Percentiles rank a stretch among this genome's conserved stretches.
phyloP scores from a whole-genome alignment of 2,888 invertebrate species.

The Ecliptopera silaceata region DNA sequence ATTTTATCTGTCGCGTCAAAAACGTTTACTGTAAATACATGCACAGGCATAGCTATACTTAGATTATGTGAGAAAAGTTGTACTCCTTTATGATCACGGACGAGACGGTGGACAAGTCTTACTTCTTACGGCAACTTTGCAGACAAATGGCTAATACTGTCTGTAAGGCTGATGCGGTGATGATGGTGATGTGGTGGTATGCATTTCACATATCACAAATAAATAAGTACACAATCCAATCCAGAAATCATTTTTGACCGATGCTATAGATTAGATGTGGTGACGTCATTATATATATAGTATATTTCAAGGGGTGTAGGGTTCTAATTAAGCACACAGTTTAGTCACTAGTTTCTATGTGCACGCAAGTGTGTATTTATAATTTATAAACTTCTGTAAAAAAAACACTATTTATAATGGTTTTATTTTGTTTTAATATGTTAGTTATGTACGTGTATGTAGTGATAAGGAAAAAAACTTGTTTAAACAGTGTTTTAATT shows the following conservation, averaged over 20 bases:
- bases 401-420: too few relatives aligned
- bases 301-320: neutral
- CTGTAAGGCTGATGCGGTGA: conserved; percentile 96
- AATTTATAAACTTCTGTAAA: too few relatives aligned
- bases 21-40: conserved; percentile 12
- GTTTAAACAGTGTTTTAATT: too few relatives aligned
- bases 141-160: conserved; percentile 96
- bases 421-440: too few relatives aligned
- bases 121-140: conserved; percentile 92
- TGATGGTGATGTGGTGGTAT: too few relatives aligned
- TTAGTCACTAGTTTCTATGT: neutral
- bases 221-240: conserved; percentile 2
- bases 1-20: neutral
- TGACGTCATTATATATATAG: neutral
- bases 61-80: conserved; percentile 84
- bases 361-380: too few relatives aligned
- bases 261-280: neutral
- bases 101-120: conserved; percentile 91
- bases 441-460: too few relatives aligned
- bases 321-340: neutral
- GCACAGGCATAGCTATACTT: conserved; percentile 1
- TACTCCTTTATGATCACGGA: conserved; percentile 94
- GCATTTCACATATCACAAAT: neutral
- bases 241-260: neutral
- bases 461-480: too few relatives aligned